A percentile compares a stretch with the other conserved stretches of the same genome.
phyloP scores from a whole-genome alignment of 2,888 invertebrate species.

The Drosophila limbata region DNA sequence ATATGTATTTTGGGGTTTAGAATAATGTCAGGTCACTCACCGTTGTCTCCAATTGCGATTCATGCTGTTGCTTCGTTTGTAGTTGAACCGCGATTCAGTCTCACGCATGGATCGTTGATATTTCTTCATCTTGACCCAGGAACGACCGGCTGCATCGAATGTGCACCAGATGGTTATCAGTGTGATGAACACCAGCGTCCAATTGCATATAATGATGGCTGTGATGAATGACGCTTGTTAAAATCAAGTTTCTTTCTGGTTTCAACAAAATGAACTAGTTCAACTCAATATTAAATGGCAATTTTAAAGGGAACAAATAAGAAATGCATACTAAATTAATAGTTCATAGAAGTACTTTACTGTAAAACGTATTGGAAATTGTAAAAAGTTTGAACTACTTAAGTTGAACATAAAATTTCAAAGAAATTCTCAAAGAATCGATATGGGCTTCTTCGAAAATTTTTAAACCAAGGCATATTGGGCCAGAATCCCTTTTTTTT shows the following conservation, averaged over 20 bases:
- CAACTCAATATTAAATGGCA: neutral
- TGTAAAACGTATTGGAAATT: neutral
- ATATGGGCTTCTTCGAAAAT: too few relatives aligned
- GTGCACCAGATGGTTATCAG: conserved; percentile 93
- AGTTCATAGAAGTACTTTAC: too few relatives aligned
- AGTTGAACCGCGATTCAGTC: conserved; percentile 91
- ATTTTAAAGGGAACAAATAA: neutral
- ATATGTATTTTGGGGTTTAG: neutral
- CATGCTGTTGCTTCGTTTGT: conserved; percentile 91
- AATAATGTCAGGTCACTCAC: conserved; percentile 83
- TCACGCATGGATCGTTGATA: conserved; percentile 93
- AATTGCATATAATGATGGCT: conserved; percentile 92
- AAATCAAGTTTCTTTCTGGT: neutral
- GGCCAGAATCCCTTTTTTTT: too few relatives aligned
- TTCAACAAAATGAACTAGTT: neutral
- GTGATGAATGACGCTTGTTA: conserved; percentile 23
- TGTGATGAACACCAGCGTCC: conserved; percentile 90
- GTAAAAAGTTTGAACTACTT: neutral
- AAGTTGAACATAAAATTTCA: neutral
- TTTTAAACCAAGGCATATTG: too few relatives aligned
- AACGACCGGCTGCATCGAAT: conserved; percentile 94
- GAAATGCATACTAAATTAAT: too few relatives aligned
- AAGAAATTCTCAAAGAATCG: neutral
- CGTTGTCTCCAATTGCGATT: conserved; percentile 94
- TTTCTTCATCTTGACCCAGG: conserved; percentile 96